Evolutionary conservation across 2,797 vertebrate genomes (phyloP).

Genomic region (Tenualosa thibaudeaui): DNA sequence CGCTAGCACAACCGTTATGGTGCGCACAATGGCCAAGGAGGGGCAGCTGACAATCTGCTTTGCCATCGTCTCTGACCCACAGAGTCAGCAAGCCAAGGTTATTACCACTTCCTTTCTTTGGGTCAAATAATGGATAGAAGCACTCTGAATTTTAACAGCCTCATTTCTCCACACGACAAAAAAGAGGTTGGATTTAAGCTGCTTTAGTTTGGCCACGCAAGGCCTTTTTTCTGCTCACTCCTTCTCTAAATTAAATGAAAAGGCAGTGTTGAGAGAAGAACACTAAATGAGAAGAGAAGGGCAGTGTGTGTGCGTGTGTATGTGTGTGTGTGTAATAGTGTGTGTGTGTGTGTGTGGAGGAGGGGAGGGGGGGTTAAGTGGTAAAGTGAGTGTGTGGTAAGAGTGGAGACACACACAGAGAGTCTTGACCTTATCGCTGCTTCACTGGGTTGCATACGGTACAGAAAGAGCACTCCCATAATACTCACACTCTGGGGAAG

Average conservation of each 20-base stretch:
- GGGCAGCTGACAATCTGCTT: conserved; percentile 24
- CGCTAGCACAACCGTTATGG: conserved; percentile 9
- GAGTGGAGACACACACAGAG: too few relatives aligned
- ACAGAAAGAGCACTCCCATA: too few relatives aligned
- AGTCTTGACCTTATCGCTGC: too few relatives aligned
- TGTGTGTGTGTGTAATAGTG: not conserved
- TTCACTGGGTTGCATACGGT: too few relatives aligned
- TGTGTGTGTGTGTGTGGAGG: conserved; percentile 1
- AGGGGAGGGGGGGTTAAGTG: too few relatives aligned
- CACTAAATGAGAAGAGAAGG: not conserved
- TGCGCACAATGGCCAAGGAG: conserved; percentile 26
- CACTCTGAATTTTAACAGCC: conserved; percentile 39
- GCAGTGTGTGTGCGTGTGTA: not conserved
- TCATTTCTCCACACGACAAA: conserved; percentile 31
- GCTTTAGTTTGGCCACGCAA: not conserved
- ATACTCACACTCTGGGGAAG: too few relatives aligned
- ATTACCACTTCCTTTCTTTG: conserved; percentile 36
- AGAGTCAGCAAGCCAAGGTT: conserved; percentile 34
- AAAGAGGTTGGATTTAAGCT: conserved; percentile 19
- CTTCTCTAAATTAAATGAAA: conserved; percentile 5
- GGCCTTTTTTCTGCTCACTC: not conserved
- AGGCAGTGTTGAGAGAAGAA: not conserved
- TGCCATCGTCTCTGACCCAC: conserved; percentile 13
- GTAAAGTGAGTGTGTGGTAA: too few relatives aligned
- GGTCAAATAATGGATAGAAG: conserved; percentile 40